phyloP scores from a whole-genome alignment of 1,140 invertebrate genomes.

The Gryon sp. region DNA sequence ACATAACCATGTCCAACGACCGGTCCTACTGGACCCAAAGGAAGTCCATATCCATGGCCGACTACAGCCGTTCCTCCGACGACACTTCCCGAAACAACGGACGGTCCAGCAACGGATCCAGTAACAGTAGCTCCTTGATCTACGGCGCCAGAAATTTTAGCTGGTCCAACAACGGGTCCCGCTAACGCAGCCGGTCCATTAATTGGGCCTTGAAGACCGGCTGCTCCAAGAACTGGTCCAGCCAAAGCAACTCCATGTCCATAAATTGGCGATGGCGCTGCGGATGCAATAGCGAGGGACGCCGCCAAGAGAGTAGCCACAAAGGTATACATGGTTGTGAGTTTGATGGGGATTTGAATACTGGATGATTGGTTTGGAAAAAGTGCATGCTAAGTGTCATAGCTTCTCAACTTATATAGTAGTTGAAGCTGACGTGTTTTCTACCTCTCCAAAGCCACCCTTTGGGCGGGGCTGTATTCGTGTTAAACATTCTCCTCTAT shows the following conservation, averaged over 20 bases:
- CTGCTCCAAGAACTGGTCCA: constrained; percentile 68
- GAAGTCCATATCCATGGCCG: constrained; percentile 23
- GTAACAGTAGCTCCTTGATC: constrained; percentile 75
- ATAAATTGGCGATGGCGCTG: constrained; percentile 70
- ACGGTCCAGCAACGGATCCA: constrained; percentile 75
- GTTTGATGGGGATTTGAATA: constrained; percentile 15
- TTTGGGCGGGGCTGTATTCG: constrained; percentile 74
- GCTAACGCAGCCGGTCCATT: constrained; percentile 69
- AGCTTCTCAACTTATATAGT: constrained; percentile 72
- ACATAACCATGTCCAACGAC: constrained; percentile 1
- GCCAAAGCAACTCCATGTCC: constrained; percentile 67
- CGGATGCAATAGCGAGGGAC: constrained; percentile 65
- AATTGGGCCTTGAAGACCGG: constrained; percentile 68
- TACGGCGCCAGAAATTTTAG: constrained; percentile 75
- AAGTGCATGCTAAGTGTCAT: constrained; percentile 66
- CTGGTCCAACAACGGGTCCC: constrained; percentile 73
- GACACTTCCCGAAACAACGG: constrained; percentile 73
- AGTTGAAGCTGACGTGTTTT: constrained; percentile 54
- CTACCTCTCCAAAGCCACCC: constrained; percentile 68
- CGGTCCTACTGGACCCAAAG: not conserved
- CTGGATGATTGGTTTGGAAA: constrained; percentile 57
- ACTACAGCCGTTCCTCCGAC: constrained; percentile 67
- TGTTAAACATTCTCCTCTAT: constrained; percentile 72
- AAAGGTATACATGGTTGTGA: constrained; percentile 66
- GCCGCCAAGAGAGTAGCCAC: constrained; percentile 68